Base-by-base conservation (phyloP, 2,797 vertebrate species). In the Schizopygopsis malacanthus region DNA sequence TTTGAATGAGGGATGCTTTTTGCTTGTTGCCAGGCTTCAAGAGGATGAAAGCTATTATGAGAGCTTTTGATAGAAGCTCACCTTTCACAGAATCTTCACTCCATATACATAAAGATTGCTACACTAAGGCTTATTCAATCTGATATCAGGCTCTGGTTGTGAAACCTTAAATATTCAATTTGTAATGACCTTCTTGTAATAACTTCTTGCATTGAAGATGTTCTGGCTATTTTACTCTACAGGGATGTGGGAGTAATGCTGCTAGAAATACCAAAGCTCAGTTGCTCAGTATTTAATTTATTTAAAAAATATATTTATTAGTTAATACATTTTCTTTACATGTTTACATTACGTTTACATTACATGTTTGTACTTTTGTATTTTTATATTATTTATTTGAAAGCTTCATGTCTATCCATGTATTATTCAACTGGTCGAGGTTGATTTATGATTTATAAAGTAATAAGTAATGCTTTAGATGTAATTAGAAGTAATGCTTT, bases 1-100 rank as follows among this genome's bases (percentile, higher is more conserved):
- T 85, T 87, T 79, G 77, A 87, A 87, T 61, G 86, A 83, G 86
- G 41, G 67, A 85, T 80, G 84, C 84, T 72, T 85, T 85, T 80
- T 80, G 84, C 84, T 73, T 80, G 76, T 85, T 85, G 78, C 84
- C 78, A 81, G 69, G 84, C 33, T 85, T 85, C 67, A 81, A 85
- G 84, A 81, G 84, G 78, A 80, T 85, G 84, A 75, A 85, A 75
- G 84, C 84, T 85, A 79, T 71, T 85, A 80, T 85, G 78, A 85
- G 77, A 52, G 84, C 77, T 85, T 85, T 85, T 81, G 84, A 85
- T 54, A 63, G 56, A 85, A 81, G 54, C 76, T 72, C 77, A 85
- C 65, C 77, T 85, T 79, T 41, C 12, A 47, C 76, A 39, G 67
- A 59, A 41, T 85, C 75, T 85, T 79, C 37, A 39, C 50, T 79